phyloP scores from a whole-genome alignment of 2,113 vertebrate species.

The Tragulus kanchil region DNA sequence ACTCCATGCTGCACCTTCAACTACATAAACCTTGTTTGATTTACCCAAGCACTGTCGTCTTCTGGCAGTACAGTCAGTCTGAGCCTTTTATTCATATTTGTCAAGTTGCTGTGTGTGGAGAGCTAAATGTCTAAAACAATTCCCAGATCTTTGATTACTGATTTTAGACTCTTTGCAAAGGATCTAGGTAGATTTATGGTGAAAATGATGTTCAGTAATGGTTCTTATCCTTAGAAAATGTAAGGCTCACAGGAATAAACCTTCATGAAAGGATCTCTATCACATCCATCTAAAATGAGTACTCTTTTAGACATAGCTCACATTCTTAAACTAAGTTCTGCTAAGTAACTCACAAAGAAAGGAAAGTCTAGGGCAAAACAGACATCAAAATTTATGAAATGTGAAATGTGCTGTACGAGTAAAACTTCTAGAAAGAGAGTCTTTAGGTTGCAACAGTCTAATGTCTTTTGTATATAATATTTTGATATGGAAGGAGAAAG shows the following conservation, averaged over 20 bases:
- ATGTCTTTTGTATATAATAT: conserved; percentile 28
- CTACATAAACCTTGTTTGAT: neutral
- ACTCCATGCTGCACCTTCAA: neutral
- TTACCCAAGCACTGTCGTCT: neutral
- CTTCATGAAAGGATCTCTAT: neutral
- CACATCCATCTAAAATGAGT: neutral
- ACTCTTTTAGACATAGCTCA: conserved; percentile 60
- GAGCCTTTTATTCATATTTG: neutral
- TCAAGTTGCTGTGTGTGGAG: neutral
- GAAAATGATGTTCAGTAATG: neutral
- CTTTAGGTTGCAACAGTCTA: conserved; percentile 14
- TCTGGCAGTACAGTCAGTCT: neutral
- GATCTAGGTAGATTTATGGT: conserved; percentile 1
- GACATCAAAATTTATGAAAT: conserved; percentile 84
- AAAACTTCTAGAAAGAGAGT: conserved; percentile 68
- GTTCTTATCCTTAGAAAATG: neutral
- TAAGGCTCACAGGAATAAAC: neutral
- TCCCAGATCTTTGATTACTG: neutral
- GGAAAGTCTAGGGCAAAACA: conserved; percentile 75
- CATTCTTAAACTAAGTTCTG: conserved; percentile 64
- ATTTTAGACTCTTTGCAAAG: conserved; percentile 4
- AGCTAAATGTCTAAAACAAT: neutral
- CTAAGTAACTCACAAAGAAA: conserved; percentile 59
- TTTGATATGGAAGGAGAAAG: conserved; percentile 57
- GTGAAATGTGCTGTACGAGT: conserved; percentile 79